phyloP scores from a whole-genome alignment of 2,888 invertebrate species.

The Polylopha cassiicola region DNA sequence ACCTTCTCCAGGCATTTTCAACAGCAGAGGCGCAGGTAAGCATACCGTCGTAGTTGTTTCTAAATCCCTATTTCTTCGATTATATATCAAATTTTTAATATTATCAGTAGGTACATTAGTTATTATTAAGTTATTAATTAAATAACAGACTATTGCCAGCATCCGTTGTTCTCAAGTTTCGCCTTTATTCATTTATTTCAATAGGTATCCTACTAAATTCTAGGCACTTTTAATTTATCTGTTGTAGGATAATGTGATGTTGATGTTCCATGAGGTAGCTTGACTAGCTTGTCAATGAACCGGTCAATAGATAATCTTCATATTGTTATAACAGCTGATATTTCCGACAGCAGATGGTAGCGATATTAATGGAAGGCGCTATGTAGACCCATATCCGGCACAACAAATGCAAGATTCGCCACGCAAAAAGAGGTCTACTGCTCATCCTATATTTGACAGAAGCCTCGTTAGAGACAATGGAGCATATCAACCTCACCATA shows the following conservation, averaged over 20 bases:
- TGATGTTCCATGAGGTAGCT: too few species aligned
- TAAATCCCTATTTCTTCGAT: slow-evolving; percentile 19
- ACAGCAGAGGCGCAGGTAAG: slow-evolving; percentile 72
- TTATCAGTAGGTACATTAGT: too few species aligned
- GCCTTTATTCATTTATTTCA: too few species aligned
- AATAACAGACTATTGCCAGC: too few species aligned
- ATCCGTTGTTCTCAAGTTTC: too few species aligned
- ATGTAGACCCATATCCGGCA: slow-evolving; percentile 68
- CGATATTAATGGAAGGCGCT: slow-evolving; percentile 64
- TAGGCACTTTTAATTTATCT: too few species aligned
- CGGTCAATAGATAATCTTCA: slow-evolving; percentile 29
- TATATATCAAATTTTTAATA: too few species aligned
- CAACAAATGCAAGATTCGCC: slow-evolving; percentile 68
- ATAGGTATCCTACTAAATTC: too few species aligned
- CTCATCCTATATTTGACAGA: slow-evolving; percentile 50
- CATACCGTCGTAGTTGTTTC: slow-evolving; percentile 31
- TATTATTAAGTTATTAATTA: too few species aligned
- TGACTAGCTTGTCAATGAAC: slow-evolving; percentile 4
- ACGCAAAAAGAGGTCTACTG: slow-evolving; percentile 61
- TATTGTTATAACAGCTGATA: slow-evolving; percentile 55
- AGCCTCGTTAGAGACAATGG: slow-evolving; percentile 37
- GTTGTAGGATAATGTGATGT: too few species aligned
- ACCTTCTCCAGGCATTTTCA: slow-evolving; percentile 63
- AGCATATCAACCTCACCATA: slow-evolving; percentile 40
- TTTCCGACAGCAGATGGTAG: slow-evolving; percentile 72